These are phyloP conservation scores for Ptychobarbus kaznakovi DNA, from an alignment of 2,797 vertebrate species.

Conservation along the genomic window DNA sequence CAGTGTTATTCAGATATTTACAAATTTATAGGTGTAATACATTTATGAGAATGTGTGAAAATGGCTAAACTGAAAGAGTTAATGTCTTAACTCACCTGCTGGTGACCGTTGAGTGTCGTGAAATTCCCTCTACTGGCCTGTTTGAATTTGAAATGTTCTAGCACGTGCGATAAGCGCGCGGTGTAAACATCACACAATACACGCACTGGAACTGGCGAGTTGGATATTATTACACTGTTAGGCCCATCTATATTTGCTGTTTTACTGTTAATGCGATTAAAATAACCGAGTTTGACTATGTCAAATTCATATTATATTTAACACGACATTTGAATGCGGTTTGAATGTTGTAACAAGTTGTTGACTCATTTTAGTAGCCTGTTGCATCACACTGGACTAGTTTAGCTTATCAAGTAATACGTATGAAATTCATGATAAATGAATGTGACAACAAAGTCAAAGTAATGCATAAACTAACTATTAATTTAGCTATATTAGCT, in stretches of 20 bases:
- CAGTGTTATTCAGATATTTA: neutral
- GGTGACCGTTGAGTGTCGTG: constrained; percentile 6
- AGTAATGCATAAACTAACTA: neutral
- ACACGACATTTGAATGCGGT: too few relatives aligned
- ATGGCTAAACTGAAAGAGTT: neutral
- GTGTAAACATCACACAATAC: constrained; percentile 18
- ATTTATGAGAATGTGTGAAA: neutral
- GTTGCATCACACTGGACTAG: neutral
- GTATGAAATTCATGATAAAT: neutral
- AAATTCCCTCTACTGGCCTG: neutral
- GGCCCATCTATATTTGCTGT: neutral
- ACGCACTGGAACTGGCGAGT: neutral
- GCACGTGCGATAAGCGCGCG: constrained; percentile 23
- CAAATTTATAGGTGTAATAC: neutral
- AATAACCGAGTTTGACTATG: too few relatives aligned
- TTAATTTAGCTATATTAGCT: neutral
- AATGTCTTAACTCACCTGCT: neutral
- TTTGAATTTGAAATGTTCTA: constrained; percentile 4
- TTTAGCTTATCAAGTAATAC: neutral
- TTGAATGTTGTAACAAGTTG: neutral
- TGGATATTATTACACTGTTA: neutral
- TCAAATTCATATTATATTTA: neutral
- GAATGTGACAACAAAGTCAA: neutral
- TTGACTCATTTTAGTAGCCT: neutral
- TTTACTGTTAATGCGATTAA: neutral